phyloP scores from a whole-genome alignment of 1,140 invertebrate genomes.

The Ruditapes philippinarum region DNA sequence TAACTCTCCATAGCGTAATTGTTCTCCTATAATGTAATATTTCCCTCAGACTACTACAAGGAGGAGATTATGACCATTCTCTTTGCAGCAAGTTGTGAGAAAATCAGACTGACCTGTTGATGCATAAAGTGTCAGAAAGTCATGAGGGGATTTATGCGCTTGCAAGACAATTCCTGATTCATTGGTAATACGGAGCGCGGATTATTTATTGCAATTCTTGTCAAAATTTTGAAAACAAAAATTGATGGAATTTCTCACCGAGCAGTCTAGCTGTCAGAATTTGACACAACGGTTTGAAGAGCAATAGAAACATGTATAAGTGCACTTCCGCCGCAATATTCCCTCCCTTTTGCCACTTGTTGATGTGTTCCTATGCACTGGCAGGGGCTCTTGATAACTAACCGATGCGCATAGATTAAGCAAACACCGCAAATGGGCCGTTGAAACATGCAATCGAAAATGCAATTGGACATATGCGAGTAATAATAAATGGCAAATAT shows the following conservation, averaged over 20 bases:
- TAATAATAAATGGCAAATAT: constrained; percentile 61
- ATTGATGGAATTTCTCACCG: constrained; percentile 61
- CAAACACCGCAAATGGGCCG: constrained; percentile 52
- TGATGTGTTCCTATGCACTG: constrained; percentile 17
- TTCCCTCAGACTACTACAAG: constrained; percentile 19
- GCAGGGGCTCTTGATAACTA: constrained; percentile 53
- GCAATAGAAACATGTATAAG: constrained; percentile 11
- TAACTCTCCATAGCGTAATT: constrained; percentile 53
- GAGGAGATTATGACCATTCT: constrained; percentile 46
- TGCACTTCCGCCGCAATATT: constrained; percentile 25
- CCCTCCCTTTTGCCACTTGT: constrained; percentile 31
- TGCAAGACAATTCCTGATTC: constrained; percentile 29
- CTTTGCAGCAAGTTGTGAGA: constrained; percentile 49
- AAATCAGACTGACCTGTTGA: constrained; percentile 64
- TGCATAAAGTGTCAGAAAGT: constrained; percentile 58
- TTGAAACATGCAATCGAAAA: constrained; percentile 59
- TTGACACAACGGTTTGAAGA: constrained; percentile 45
- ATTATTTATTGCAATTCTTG: constrained; percentile 62
- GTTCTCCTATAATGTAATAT: constrained; percentile 58
- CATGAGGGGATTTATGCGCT: constrained; percentile 51
- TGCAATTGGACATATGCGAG: constrained; percentile 66
- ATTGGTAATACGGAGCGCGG: constrained; percentile 14
- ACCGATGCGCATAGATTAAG: constrained; percentile 26
- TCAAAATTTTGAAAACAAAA: constrained; percentile 68
- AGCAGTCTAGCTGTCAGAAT: constrained; percentile 23